phyloP scores from a whole-genome alignment of 2,888 invertebrate genomes.

The Eupithecia abbreviata region DNA sequence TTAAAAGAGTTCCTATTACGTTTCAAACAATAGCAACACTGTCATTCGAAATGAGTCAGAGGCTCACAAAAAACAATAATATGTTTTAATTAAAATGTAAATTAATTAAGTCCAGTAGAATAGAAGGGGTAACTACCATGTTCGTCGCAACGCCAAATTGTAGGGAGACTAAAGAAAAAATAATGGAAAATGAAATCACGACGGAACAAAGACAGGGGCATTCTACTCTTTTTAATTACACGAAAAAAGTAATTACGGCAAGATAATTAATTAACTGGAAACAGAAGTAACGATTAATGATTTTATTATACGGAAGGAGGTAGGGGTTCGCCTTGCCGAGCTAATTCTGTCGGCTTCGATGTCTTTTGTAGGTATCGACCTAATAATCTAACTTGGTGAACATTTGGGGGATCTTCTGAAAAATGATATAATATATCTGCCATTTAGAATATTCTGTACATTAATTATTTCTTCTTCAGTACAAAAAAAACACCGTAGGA shows the following conservation, averaged over 20 bases:
- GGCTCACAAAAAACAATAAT: slow-evolving; percentile 69
- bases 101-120: slow-evolving; percentile 81
- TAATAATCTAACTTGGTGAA: not conserved
- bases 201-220: slow-evolving; percentile 83
- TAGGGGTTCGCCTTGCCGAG: slow-evolving; percentile 55
- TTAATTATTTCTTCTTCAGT: too few relatives aligned
- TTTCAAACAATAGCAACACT: slow-evolving; percentile 53
- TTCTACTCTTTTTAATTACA: slow-evolving; percentile 84
- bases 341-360: slow-evolving; percentile 22
- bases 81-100: slow-evolving; percentile 82
- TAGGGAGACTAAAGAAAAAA: slow-evolving; percentile 85
- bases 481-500: too few relatives aligned
- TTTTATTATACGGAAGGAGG: slow-evolving; percentile 83
- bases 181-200: slow-evolving; percentile 84
- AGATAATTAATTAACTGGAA: slow-evolving; percentile 84
- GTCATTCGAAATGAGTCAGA: slow-evolving; percentile 53
- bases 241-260: slow-evolving; percentile 84
- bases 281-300: slow-evolving; percentile 85
- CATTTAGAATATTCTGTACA: not conserved
- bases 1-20: slow-evolving; percentile 46
- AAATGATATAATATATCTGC: not conserved
- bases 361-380: slow-evolving; percentile 11
- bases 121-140: slow-evolving; percentile 81
- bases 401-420: not conserved
- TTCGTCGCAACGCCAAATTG: slow-evolving; percentile 82